A percentile compares a stretch with the other conserved stretches of the same genome.
phyloP scores from a whole-genome alignment of 2,797 vertebrate genomes.

The Sus cebifrons region DNA sequence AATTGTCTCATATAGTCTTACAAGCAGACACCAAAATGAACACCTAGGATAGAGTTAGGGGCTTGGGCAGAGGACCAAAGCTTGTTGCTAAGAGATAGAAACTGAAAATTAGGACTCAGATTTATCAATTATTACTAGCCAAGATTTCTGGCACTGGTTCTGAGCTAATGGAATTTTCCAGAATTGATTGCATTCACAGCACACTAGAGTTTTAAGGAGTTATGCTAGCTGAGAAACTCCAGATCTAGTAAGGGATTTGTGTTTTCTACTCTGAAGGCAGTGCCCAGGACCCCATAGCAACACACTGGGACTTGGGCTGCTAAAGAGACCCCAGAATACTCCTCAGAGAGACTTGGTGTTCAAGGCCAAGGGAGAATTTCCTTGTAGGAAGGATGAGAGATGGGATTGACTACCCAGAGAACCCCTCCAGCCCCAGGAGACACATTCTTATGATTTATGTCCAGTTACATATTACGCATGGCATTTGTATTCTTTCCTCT shows the following conservation, averaged over 20 bases:
- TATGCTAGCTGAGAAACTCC: background rate
- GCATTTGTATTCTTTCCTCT: background rate
- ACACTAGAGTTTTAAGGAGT: constrained; percentile 63
- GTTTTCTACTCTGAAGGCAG: background rate
- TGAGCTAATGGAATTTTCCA: constrained; percentile 64
- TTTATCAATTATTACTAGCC: constrained; percentile 71
- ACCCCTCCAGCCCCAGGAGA: background rate
- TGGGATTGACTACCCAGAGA: background rate
- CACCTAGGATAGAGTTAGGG: background rate
- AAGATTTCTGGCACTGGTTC: constrained; percentile 73
- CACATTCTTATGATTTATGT: background rate
- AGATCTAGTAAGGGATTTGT: background rate
- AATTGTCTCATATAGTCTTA: background rate
- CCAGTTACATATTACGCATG: background rate
- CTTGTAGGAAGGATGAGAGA: background rate
- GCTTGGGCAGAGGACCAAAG: constrained; percentile 18
- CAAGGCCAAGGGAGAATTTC: background rate
- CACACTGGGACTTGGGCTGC: background rate
- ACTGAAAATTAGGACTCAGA: constrained; percentile 73
- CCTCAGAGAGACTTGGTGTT: background rate
- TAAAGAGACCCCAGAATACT: background rate
- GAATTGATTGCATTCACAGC: constrained; percentile 65
- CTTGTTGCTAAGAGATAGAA: constrained; percentile 72
- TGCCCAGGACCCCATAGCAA: background rate
- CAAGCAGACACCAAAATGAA: constrained; percentile 16